Percentiles rank a stretch among this genome's conserved stretches.
Conservation (phyloP, 1,140 invertebrate species). For the Drosophila watanabei region DNA sequence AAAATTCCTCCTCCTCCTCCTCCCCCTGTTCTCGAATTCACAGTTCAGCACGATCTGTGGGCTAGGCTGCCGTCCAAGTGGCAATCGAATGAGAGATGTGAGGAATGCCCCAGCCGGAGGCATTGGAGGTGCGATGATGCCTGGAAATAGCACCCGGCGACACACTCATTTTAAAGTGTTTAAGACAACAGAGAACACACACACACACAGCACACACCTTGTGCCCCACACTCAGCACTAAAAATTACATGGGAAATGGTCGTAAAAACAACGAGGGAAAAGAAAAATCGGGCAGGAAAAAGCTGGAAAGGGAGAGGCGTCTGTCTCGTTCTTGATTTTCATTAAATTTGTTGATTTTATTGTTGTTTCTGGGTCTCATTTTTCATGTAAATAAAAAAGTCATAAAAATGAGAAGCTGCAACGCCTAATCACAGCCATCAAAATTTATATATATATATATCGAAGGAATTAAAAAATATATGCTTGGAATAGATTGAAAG, state of each 20-base stretch:
- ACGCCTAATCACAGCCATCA: conserved; percentile 48
- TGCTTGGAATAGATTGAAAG: conserved; percentile 49
- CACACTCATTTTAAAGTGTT: conserved; percentile 79
- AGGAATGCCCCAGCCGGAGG: conserved; percentile 25
- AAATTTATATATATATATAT: conserved; percentile 39
- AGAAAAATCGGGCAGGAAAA: conserved; percentile 20
- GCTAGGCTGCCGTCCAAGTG: not conserved
- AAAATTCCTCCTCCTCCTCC: not conserved
- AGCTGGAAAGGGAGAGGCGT: conserved; percentile 7
- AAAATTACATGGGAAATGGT: conserved; percentile 78
- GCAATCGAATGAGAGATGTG: conserved; percentile 34
- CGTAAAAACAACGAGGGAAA: conserved; percentile 61
- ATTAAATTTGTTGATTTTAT: conserved; percentile 78
- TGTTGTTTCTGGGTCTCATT: conserved; percentile 43
- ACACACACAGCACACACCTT: conserved; percentile 53
- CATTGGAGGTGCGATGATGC: conserved; percentile 5
- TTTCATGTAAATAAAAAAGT: conserved; percentile 71
- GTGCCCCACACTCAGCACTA: conserved; percentile 70
- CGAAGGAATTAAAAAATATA: conserved; percentile 40
- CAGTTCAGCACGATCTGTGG: conserved; percentile 31
- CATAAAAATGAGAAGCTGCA: conserved; percentile 63
- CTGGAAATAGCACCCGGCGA: conserved; percentile 68
- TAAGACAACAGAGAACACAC: conserved; percentile 44
- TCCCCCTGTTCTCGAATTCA: conserved; percentile 20
- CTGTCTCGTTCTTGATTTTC: conserved; percentile 59